Evolutionary conservation across 2,113 vertebrate species (phyloP), one percentile per base, ranked within the genome.

Genomic region (Paratilapia polleni): DNA sequence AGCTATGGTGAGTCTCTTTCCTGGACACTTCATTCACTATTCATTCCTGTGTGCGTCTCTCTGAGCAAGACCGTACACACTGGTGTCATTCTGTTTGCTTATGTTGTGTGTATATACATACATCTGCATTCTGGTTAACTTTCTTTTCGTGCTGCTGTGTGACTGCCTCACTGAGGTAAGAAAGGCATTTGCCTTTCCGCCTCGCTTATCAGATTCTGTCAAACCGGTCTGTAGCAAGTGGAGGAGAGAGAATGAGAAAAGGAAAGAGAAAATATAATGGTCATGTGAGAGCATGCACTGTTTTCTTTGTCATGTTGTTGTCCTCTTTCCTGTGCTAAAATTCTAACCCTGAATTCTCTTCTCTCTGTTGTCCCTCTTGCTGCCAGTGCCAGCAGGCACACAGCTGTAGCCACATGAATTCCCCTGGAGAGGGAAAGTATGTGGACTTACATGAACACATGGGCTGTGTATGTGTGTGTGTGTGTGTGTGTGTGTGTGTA

Each of bases 181-280:
- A 84, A 89, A 90, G 54, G 56, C 88, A 83, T 92, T 93, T 84
- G 92, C 77, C 85, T 93, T 95, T 92, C 89, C 47, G 90, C 91
- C 85, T 95, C 92, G 88, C 82, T 87, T n/a, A n/a, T 91, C 86
- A 87, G 92, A 94, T 95, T 93, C 84, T 93, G 94, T 94, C 81
- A 91, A 91, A 86, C 58, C 77, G 49, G 75, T 77, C 89, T 87
- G 77, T 26, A 76, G 82, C 89, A 84, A 82, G 78, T 28, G 17
- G 74, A 87, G 75, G 87, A 59, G 76, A 68, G 78, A 81, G 52
- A 79, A 87, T 34, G 76, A 83, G 76, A 80, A 80, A 77, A 70
- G 56, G 73, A 77, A 77, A 28, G 43, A 81, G 85, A 86, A 88
- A 89, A 84, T 31, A 92, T 89, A 82, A 85, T 20, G 62, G 66